Evolutionary conservation across 2,797 vertebrate genomes (phyloP).

Genomic region (Sphenodon punctatus): DNA sequence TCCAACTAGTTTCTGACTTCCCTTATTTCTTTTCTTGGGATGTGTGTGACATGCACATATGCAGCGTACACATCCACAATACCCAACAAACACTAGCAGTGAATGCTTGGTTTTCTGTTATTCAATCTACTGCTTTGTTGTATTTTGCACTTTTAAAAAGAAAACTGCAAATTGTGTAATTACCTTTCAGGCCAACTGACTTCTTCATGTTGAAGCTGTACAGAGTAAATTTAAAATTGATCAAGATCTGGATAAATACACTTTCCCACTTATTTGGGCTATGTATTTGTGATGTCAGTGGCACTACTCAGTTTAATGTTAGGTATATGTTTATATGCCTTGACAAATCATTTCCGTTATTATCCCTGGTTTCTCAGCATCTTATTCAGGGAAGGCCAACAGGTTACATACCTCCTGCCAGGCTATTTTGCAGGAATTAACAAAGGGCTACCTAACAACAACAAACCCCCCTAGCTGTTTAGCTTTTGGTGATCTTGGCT

Average conservation of each 20-base stretch:
- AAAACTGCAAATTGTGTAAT: too few species aligned
- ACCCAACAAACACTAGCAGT: neutral
- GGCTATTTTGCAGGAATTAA: neutral
- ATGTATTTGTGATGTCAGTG: neutral
- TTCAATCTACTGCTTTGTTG: too few species aligned
- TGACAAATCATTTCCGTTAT: neutral
- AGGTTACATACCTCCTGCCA: neutral
- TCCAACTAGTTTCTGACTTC: neutral
- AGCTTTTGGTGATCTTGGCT: neutral
- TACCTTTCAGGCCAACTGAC: neutral
- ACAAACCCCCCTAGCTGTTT: neutral
- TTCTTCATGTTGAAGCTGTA: neutral
- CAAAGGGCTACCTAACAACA: neutral
- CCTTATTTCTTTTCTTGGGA: neutral
- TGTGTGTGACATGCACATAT: neutral
- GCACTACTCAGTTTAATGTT: too few species aligned
- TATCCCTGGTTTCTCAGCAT: neutral
- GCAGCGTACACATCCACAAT: neutral
- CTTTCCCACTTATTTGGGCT: neutral
- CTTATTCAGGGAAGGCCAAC: neutral
- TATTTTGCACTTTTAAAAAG: too few species aligned
- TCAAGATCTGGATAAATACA: neutral
- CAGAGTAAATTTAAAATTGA: neutral
- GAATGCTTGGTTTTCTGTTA: too few species aligned
- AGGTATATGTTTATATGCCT: neutral